Evolutionary conservation across 1,140 invertebrate species (phyloP).

Genomic region (Geopemphigus sp.): DNA sequence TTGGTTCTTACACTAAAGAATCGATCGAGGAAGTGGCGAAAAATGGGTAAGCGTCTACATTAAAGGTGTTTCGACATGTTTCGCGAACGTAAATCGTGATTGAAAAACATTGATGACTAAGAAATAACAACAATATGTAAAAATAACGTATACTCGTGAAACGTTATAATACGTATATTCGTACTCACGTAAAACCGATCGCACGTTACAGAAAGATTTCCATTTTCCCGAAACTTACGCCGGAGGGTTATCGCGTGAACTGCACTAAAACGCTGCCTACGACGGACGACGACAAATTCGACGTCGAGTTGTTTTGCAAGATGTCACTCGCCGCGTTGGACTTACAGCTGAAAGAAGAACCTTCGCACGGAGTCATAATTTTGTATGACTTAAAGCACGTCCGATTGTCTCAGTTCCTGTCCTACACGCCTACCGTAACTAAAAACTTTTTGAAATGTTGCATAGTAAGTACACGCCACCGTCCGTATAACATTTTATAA

Average conservation of each 20-base stretch:
- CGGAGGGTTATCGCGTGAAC: not conserved
- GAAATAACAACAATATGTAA: too few relatives aligned
- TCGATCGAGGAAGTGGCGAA: not conserved
- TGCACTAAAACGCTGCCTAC: not conserved
- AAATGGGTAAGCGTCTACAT: not conserved
- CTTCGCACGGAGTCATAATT: conserved; percentile 1
- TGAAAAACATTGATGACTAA: too few relatives aligned
- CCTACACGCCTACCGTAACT: conserved; percentile 8
- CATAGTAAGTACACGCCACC: conserved; percentile 9
- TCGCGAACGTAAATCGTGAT: too few relatives aligned
- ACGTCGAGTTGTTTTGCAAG: not conserved
- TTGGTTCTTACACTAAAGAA: not conserved
- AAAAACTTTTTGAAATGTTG: conserved; percentile 29
- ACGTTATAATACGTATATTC: too few relatives aligned
- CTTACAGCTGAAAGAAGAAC: not conserved
- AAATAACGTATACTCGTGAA: too few relatives aligned
- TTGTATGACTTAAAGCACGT: not conserved
- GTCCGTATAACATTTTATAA: not conserved
- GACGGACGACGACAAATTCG: not conserved
- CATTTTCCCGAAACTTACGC: conserved; percentile 12
- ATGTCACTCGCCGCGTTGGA: not conserved
- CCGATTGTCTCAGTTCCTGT: conserved; percentile 4
- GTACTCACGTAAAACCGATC: not conserved
- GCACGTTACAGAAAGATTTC: not conserved
- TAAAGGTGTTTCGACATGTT: too few relatives aligned